Conservation (phyloP, 2,888 invertebrate genomes). For the Shargacucullia verbasci region DNA sequence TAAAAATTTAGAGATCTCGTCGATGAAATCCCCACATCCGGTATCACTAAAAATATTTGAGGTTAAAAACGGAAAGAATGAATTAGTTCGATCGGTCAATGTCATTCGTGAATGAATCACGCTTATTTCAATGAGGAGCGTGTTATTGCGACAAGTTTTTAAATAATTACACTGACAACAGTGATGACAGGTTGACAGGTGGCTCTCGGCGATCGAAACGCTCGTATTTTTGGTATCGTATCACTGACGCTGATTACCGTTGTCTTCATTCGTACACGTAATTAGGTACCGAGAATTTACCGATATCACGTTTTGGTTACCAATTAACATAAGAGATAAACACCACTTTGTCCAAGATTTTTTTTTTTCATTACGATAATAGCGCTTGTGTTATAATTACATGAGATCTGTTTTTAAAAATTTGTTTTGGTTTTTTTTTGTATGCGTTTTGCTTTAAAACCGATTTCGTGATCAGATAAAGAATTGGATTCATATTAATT, state of each 20-base stretch:
- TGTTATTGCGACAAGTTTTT: conserved; percentile 39
- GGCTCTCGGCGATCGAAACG: conserved; percentile 18
- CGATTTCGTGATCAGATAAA: conserved; percentile 57
- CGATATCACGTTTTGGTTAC: conserved; percentile 63
- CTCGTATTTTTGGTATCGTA: conserved; percentile 45
- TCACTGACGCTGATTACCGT: conserved; percentile 52
- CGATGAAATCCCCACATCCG: conserved; percentile 42
- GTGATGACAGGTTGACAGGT: conserved; percentile 53
- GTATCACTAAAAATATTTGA: conserved; percentile 37
- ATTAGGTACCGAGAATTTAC: conserved; percentile 61
- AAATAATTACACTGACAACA: conserved; percentile 40
- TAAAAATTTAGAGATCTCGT: conserved; percentile 32
- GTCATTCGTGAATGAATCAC: conserved; percentile 50
- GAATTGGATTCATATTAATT: conserved; percentile 34
- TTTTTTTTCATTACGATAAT: conserved; percentile 60
- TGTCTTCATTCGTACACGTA: conserved; percentile 56
- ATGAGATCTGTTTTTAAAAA: conserved; percentile 32
- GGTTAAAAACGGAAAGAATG: conserved; percentile 40
- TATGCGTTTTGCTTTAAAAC: conserved; percentile 42
- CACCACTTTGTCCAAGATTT: conserved; percentile 53
- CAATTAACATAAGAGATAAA: conserved; percentile 67
- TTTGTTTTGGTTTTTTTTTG: no score
- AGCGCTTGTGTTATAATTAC: conserved; percentile 48
- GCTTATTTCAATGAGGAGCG: conserved; percentile 36
- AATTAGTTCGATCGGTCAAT: conserved; percentile 39